Base-by-base conservation (phyloP, 2,888 invertebrate genomes). In the Zaprionus lineosus region DNA sequence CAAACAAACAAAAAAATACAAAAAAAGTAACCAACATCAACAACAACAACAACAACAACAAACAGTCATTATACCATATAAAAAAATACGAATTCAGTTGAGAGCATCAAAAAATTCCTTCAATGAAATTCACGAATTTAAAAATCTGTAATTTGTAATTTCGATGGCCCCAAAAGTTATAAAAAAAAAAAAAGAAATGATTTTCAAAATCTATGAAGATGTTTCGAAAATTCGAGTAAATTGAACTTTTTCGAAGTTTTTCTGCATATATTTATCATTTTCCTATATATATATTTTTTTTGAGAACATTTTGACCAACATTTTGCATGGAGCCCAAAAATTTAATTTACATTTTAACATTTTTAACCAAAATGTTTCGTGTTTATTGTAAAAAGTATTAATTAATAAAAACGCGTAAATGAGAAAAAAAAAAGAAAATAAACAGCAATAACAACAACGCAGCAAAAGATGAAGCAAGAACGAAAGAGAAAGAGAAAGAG, bases 371-470 rank as follows among this genome's bases (percentile, higher is more conserved):
- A 76, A 74, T 68, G 67, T 86, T 81, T 84, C 55, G 62, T 69
- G 59, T 77, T 68, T 67, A 74, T 61, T 88, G 87, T 87, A 85
- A 74, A 87, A 88, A 88, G 88, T 88, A 88, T 88, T 87, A 88
- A 74, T 68, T 66, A 55, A 53, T 57, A 65, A 33, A 56, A 15
- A 60, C 60, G 66, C 53, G 51, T 57, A 65, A 29, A 55, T 11
- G 59, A 60, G 11, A 46, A 43, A 50, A 39, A 28, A 57, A 50
- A 40, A 14, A 53, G 62, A 67, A 64, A 58, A 63, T 57, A 59
- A 58, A 65, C 58, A 75, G 64, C 61, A 65, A 73, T 37, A 56
- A 61, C 53, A 57, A 41, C 47, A 58, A 61, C 53, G 53, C 59
- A 66, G 59, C 60, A 66, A 55, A 59, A 53, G 29, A 62, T 53